phyloP scores from a whole-genome alignment of 1,140 invertebrate genomes.

The Heliconius hewitsoni region DNA sequence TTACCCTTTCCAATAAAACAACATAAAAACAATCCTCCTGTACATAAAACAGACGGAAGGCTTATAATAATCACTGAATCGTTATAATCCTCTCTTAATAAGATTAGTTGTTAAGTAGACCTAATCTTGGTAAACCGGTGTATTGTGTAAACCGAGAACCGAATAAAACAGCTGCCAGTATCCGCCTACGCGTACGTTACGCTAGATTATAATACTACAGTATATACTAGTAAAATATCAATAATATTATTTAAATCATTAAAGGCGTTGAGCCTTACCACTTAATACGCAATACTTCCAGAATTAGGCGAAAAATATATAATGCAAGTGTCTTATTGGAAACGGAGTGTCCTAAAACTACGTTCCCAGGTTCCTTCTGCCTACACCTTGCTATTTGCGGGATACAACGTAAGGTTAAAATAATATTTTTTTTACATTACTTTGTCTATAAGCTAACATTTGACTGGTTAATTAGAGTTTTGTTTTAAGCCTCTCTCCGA shows the following conservation, averaged over 20 bases:
- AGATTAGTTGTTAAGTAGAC: conserved; percentile 26
- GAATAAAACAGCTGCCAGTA: conserved; percentile 13
- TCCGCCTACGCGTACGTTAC: conserved; percentile 12
- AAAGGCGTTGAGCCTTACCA: too few species aligned
- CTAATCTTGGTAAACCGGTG: conserved; percentile 27
- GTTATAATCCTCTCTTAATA: conserved; percentile 19
- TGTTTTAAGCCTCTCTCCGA: too few species aligned
- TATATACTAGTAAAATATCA: not conserved
- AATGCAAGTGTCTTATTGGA: too few species aligned
- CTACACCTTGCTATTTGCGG: too few species aligned
- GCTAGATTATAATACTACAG: not conserved
- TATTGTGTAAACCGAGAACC: conserved; percentile 27
- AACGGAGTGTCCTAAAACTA: too few species aligned
- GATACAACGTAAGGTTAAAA: too few species aligned
- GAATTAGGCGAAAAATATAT: too few species aligned
- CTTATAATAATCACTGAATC: conserved; percentile 11
- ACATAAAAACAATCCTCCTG: not conserved
- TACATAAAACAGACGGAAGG: not conserved
- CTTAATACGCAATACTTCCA: too few species aligned
- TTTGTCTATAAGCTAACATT: too few species aligned
- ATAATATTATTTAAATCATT: not conserved
- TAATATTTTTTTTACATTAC: too few species aligned
- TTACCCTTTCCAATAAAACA: not conserved
- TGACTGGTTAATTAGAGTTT: too few species aligned
- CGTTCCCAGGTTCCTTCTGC: too few species aligned